Evolutionary conservation across 2,113 vertebrate genomes (phyloP).

Genomic region (Nothocercus julius): DNA sequence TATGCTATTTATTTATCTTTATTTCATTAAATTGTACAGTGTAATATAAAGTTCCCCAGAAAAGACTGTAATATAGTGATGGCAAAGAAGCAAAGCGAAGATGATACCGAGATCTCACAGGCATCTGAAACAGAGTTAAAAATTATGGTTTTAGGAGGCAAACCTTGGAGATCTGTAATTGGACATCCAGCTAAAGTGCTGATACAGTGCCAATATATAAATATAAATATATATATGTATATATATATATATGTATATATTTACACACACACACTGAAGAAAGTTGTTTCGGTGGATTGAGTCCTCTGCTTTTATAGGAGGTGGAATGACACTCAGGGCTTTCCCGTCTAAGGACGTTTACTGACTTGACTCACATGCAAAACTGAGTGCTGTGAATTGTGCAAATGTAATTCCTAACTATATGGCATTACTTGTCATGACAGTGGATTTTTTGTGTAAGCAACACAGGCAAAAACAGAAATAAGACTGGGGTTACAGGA

Average conservation of each 20-base stretch:
- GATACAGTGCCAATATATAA: not conserved
- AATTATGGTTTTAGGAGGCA: not conserved
- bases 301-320: not conserved
- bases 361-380: not conserved
- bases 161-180: not conserved
- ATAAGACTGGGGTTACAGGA: not conserved
- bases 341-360: not conserved
- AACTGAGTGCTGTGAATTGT: not conserved
- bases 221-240: too few species aligned
- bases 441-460: not conserved
- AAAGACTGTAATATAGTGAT: not conserved
- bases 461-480: not conserved
- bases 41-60: not conserved
- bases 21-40: not conserved
- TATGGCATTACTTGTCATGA: not conserved
- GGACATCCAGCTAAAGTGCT: not conserved
- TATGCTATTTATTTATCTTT: not conserved
- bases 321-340: not conserved
- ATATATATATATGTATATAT: too few species aligned
- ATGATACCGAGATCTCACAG: not conserved
- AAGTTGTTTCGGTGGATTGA: not conserved
- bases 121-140: not conserved
- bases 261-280: not conserved
- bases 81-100: not conserved
- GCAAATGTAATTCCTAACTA: not conserved